These are phyloP conservation scores for Gryllus bimaculatus DNA, from an alignment of 1,140 invertebrate species.

Conservation along the genomic window DNA sequence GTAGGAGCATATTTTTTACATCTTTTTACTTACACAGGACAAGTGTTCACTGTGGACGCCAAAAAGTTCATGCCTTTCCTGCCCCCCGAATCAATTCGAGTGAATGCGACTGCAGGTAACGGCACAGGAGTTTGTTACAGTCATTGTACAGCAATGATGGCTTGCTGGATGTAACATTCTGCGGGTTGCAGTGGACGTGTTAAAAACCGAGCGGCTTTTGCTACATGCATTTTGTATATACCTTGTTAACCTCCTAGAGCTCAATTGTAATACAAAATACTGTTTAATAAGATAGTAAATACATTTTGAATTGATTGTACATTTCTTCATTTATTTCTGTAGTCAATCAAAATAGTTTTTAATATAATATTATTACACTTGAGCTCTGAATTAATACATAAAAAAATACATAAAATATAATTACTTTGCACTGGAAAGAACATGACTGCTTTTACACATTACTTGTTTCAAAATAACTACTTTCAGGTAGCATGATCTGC, in stretches of 20 bases:
- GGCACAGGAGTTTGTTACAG: neutral
- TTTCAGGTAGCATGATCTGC: too few species aligned
- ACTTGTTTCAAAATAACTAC: too few species aligned
- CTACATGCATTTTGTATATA: constrained; percentile 2
- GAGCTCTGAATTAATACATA: too few species aligned
- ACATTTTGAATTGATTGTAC: neutral
- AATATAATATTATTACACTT: too few species aligned
- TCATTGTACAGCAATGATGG: neutral
- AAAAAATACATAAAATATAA: too few species aligned
- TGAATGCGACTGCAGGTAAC: neutral
- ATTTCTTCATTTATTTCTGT: neutral
- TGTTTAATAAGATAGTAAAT: neutral
- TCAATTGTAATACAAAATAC: neutral
- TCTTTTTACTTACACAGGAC: neutral
- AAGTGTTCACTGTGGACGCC: neutral
- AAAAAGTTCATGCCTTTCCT: neutral
- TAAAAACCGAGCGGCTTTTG: neutral
- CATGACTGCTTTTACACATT: too few species aligned
- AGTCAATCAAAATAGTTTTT: neutral
- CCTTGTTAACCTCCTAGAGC: neutral
- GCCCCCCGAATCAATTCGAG: neutral
- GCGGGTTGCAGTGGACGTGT: neutral
- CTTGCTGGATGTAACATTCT: neutral
- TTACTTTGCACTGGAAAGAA: too few species aligned
- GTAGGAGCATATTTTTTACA: neutral